These are phyloP conservation scores for Neuroterus valhalla DNA, from an alignment of 1,140 invertebrate species.

Conservation along the genomic window DNA sequence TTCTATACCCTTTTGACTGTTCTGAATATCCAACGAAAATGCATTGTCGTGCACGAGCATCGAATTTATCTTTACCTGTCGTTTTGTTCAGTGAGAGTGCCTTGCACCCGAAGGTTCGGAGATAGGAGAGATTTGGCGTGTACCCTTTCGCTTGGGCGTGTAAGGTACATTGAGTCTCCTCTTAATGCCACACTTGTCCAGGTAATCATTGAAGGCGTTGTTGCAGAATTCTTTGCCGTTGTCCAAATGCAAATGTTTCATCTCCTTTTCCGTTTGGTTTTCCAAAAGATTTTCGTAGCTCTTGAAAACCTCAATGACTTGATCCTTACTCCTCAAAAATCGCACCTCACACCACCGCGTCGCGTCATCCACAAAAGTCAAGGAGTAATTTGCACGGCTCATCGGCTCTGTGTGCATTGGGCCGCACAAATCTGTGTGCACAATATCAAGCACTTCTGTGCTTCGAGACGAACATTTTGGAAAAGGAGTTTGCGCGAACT, in stretches of 20 bases:
- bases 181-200: constrained; percentile 58
- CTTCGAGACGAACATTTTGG: no score
- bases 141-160: constrained; percentile 61
- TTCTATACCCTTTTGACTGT: constrained; percentile 52
- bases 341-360: no score
- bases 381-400: no score
- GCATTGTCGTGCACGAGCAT: constrained; percentile 10
- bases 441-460: no score
- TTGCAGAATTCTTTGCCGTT: constrained; percentile 71
- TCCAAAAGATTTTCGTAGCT: background rate
- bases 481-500: no score
- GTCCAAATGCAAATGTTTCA: constrained; percentile 62
- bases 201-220: constrained; percentile 56
- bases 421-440: no score
- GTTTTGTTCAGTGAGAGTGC: constrained; percentile 13
- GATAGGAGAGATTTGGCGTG: background rate
- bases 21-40: constrained; percentile 53
- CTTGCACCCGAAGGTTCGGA: constrained; percentile 28
- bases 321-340: no score
- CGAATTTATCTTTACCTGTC: no score
- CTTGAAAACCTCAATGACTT: background rate
- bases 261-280: constrained; percentile 66
- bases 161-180: constrained; percentile 58
- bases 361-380: no score
- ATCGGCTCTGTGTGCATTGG: no score